Evolutionary conservation across 2,113 vertebrate species (phyloP).

Genomic region (Catharus fuscescens): DNA sequence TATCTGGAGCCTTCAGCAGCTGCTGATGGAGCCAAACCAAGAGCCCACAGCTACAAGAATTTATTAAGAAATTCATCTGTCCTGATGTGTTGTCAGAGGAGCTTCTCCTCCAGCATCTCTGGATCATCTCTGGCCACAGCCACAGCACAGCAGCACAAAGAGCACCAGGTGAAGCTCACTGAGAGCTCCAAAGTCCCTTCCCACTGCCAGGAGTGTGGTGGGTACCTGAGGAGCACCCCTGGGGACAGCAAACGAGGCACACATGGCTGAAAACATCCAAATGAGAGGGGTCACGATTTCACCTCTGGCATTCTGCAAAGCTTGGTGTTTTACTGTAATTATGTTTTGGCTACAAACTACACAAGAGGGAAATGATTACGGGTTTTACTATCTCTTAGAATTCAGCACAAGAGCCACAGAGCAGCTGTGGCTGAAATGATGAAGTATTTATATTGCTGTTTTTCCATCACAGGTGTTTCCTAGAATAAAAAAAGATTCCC

Average conservation of each 20-base stretch:
- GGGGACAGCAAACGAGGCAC: background rate
- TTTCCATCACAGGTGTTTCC: conserved; percentile 29
- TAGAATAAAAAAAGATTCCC: background rate
- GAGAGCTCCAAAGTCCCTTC: background rate
- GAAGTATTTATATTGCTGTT: conserved; percentile 20
- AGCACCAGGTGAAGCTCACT: background rate
- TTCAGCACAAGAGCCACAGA: conserved; percentile 1
- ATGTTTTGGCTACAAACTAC: conserved; percentile 53
- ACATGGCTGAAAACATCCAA: fast-evolving
- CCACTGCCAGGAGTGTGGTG: fast-evolving
- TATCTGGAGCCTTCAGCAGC: background rate
- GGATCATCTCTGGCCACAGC: too few species aligned
- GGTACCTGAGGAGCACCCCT: background rate
- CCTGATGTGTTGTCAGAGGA: background rate
- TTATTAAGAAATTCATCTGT: background rate
- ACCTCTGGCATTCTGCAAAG: background rate
- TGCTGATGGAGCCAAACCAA: background rate
- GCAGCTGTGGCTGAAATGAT: conserved; percentile 53
- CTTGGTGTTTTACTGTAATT: background rate
- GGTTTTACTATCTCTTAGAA: conserved; percentile 31
- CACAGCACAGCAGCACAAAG: too few species aligned
- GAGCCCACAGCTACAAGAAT: fast-evolving
- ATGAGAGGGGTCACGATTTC: background rate
- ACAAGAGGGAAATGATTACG: conserved; percentile 13
- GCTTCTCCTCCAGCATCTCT: background rate